Evolutionary conservation across 2,888 invertebrate genomes (phyloP), one percentile per base, ranked within the genome.

Genomic region (Heliothis peltigera): DNA sequence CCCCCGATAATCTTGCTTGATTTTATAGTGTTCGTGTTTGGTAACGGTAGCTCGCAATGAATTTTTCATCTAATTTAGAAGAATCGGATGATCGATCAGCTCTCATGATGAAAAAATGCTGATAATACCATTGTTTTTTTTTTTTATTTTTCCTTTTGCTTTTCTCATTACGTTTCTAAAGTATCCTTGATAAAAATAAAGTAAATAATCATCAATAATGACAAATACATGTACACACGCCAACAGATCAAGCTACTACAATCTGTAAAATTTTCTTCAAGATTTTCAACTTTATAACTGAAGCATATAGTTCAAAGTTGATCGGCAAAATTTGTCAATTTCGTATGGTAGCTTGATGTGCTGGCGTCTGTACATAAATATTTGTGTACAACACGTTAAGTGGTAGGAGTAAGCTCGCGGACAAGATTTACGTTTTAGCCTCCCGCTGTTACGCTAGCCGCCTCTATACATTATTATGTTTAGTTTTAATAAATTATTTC

Each of bases 371-470:
- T 42, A 46, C 54, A 68, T 76, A 68, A 65, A 72, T 68, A 73
- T 74, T 61, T 49, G 44, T 71, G 59, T 52, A 70, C 58, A 70
- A 65, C 67, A 70, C 56, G 58, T 70, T 70, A 83, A 80, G 73
- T 84, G 77, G 80, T 65, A 78, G 76, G 75, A 80, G 79, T 77
- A 70, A 69, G 57, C 80, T 75, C 75, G 78, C 66, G 60, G 83
- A 91, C 91, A 90, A 83, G 91, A 85, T 79, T 88, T 87, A 84
- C 85, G 85, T 91, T 91, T 91, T 91, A 91, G 84, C 85, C 89
- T 69, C 91, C 91, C 85, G 89, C 88, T 83, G 89, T 58, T 79
- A 82, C 63, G 68, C 73, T 77, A 79, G 77, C 75, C 79, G 75
- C 68, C 75, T 75, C 63, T 61, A 71, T 75, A 74, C 69, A 77